Conservation (phyloP, 2,113 vertebrate species). For the Chionomys nivalis region DNA sequence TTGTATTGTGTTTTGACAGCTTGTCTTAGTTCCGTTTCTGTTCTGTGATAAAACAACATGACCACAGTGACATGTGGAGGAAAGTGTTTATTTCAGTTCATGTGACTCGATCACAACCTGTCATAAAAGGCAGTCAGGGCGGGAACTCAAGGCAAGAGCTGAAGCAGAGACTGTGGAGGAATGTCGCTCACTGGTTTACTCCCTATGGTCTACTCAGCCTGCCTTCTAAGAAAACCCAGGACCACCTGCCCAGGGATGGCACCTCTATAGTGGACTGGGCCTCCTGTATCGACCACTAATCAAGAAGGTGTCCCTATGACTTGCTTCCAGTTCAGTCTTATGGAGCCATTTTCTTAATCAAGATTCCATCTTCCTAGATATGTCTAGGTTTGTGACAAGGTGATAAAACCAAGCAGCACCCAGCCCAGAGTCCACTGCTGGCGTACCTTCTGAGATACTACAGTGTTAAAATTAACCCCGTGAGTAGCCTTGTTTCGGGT, state of each 20-base stretch:
- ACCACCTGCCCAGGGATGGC: neutral
- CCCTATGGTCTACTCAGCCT: neutral
- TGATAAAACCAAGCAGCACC: neutral
- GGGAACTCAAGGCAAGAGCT: neutral
- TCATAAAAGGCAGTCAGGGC: neutral
- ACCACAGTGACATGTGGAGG: neutral
- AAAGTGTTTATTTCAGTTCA: no score
- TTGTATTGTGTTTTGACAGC: neutral
- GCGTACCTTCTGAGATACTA: constrained; percentile 18
- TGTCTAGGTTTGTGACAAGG: neutral
- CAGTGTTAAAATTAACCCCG: neutral
- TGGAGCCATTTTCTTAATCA: neutral
- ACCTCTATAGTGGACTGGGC: neutral
- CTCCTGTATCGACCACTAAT: neutral
- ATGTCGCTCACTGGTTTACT: neutral
- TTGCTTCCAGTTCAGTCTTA: neutral
- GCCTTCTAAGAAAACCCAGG: neutral
- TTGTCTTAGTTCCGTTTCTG: neutral
- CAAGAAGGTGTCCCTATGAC: neutral
- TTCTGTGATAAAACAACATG: neutral
- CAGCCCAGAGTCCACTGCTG: neutral
- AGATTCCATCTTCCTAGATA: neutral
- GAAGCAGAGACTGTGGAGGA: neutral
- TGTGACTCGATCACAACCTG: neutral
- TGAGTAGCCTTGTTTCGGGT: neutral